Evolutionary conservation across 2,113 vertebrate genomes (phyloP).

Genomic region (Malurus cyaneus): DNA sequence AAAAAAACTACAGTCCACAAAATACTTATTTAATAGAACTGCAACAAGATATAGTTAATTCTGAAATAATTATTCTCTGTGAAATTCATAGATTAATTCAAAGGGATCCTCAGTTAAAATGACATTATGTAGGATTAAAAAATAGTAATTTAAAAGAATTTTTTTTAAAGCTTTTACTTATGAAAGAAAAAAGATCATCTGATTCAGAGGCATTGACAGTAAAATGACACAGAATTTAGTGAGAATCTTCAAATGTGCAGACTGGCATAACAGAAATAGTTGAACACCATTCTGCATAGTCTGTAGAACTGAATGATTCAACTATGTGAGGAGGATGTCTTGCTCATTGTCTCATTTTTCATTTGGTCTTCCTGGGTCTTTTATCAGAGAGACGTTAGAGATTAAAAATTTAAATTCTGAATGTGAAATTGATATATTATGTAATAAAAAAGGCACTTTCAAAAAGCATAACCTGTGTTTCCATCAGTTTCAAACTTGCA

Average conservation of each 20-base stretch:
- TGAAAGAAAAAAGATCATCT: background rate
- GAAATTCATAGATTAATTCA: background rate
- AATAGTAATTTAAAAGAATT: background rate
- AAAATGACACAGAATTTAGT: background rate
- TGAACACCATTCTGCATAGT: background rate
- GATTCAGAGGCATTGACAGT: background rate
- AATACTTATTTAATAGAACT: background rate
- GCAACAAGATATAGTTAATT: background rate
- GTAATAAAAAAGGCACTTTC: background rate
- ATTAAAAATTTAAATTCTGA: slow-evolving; percentile 1
- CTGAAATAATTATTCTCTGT: background rate
- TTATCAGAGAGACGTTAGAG: background rate
- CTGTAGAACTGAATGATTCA: background rate
- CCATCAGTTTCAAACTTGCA: background rate
- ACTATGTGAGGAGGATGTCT: background rate
- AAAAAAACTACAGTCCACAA: background rate
- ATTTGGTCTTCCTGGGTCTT: background rate
- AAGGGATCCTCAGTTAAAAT: background rate
- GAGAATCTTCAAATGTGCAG: background rate
- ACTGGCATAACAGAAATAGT: background rate
- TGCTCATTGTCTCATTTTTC: background rate
- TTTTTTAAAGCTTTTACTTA: background rate
- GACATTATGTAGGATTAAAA: background rate
- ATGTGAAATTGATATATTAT: background rate
- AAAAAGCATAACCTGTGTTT: background rate